Evolutionary conservation across 2,113 vertebrate species (phyloP), one percentile per base, ranked within the genome.

Genomic region (Hippocampus comes): DNA sequence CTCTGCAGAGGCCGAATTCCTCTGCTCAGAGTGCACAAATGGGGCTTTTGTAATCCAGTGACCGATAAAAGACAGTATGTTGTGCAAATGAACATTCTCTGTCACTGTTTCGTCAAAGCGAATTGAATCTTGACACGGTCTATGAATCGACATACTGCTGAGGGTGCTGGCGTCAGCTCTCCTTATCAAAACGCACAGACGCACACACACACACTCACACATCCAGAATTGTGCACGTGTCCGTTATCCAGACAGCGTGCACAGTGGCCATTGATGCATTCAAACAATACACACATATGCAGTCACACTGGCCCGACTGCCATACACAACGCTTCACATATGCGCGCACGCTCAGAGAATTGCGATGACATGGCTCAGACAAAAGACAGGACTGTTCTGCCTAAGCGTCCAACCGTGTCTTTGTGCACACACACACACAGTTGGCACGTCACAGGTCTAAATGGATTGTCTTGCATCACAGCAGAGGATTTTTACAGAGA

Each of bases 231-330:
- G 25, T 55, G 74, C 63, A 51, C 63, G 69, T 72, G 48, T 72
- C 30, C 3, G 27, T 75, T 48, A 55, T 67, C 68, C 72, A 67
- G 70, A 71, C 66, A 25, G 57, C 30, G 46, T 61, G 49, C 81
- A 89, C 83, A 85, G 84, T n/a, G 55, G 78, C 77, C 80, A 86
- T 89, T 89, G 76, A 88, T 81, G 66, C 73, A 59, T 76, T 56
- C 56, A 60, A 85, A 90, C 87, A 90, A 88, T 87, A 79, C 30
- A 55, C 84, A 80, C 84, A 80, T 86, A 87, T 76, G 82, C 80
- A 69, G 63, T 76, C 78, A 82, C 83, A 86, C 80, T 76, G 75
- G 78, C 56, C 66, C 5, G 53, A 74, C 79, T 77, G 69, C 72
- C 76, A 67, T 77, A 78, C 70, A 71, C 69, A 18, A 82, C 74